Evolutionary conservation across 2,797 vertebrate genomes (phyloP), one percentile per base, ranked within the genome.

Genomic region (Crossoptilon crossoptilon): DNA sequence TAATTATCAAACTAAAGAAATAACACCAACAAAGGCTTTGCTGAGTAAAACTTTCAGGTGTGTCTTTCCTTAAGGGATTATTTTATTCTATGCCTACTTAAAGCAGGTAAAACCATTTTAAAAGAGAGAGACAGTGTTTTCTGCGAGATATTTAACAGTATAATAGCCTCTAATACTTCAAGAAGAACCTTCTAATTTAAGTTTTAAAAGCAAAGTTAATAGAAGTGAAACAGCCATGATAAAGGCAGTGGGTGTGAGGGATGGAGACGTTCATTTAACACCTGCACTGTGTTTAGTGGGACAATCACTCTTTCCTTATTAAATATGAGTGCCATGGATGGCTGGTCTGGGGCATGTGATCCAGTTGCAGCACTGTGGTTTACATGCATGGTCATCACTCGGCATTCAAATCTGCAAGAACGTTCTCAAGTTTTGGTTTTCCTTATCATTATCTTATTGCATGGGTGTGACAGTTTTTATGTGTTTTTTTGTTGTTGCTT

Each of bases 221-320:
- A 75, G 51, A 74, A 82, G 53, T 27, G 68, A 77, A 88, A 48
- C 33, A 70, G n/a, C 21, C 60, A 44, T 8, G 35, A 48, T 13
- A 58, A 56, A 79, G 24, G 72, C 35, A 83, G 71, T 5, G 55
- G 64, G 64, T 79, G 44, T 41, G n/a, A 85, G 77, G 44, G 68
- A 86, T 15, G 31, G 49, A 79, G 55, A 58, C 27, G 39, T 59
- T 81, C 81, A 67, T 82, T 94, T 88, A 86, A 79, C 24, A 67
- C 67, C 64, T 73, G 59, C 39, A 23, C 8, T 15, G 33, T 71
- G 53, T 82, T 94, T 75, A 82, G 74, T 46, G 9, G 51, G 72
- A 59, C 46, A 59, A 70, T 63, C 71, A 59, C n/a, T 79, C 77
- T 75, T 78, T 56, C 59, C 71, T 74, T 87, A 71, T 87, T 68